Conservation (phyloP, 2,113 vertebrate species). For the Lynx canadensis region DNA sequence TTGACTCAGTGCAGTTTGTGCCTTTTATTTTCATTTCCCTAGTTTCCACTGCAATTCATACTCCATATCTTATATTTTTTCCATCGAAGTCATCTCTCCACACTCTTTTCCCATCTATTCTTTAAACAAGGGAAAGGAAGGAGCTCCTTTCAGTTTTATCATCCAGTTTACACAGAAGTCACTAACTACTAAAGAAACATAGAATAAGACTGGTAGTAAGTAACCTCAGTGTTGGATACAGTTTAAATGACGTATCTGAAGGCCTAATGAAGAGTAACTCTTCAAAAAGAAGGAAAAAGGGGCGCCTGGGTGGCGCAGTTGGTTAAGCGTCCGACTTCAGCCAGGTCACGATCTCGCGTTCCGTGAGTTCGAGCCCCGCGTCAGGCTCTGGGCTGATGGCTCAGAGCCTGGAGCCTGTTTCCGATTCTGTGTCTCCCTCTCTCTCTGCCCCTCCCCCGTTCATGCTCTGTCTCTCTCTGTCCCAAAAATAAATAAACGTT, state of each 20-base stretch:
- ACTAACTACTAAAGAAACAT: slow-evolving; percentile 31
- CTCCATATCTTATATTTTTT: background rate
- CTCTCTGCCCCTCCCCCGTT: no score
- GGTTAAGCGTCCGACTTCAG: no score
- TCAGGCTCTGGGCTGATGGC: no score
- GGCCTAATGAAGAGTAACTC: background rate
- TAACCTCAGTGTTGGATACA: background rate
- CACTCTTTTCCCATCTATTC: background rate
- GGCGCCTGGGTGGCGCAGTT: no score
- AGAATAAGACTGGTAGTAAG: background rate
- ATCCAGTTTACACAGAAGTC: background rate
- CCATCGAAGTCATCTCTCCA: background rate
- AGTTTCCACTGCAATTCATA: slow-evolving; percentile 8
- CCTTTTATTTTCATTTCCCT: slow-evolving; percentile 26
- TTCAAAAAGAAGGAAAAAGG: background rate
- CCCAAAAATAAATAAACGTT: no score
- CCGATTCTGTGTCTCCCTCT: no score
- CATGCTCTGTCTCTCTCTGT: no score
- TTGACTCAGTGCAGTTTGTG: background rate
- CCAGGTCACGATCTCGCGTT: no score
- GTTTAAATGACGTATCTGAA: slow-evolving; percentile 19
- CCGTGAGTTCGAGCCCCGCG: no score
- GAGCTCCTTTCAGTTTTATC: background rate
- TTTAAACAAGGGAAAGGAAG: background rate
- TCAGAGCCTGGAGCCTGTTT: no score